A percentile compares a stretch with the other conserved stretches of the same genome.
phyloP scores from a whole-genome alignment of 2,888 invertebrate genomes.

The Volucella bombylans region DNA sequence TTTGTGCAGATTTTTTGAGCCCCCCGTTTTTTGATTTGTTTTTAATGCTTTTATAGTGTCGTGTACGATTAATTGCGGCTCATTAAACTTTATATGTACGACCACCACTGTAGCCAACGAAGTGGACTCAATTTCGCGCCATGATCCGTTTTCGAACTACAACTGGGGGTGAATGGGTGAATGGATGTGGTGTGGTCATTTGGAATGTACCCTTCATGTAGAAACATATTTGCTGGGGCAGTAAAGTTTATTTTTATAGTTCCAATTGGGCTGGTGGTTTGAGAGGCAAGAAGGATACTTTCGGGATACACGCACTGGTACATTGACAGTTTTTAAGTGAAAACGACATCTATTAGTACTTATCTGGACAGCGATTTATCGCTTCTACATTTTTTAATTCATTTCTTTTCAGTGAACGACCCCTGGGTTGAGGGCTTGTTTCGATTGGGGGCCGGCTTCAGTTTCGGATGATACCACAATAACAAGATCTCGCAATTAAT shows the following conservation, averaged over 20 bases:
- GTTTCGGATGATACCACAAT: conserved; percentile 61
- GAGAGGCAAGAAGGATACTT: conserved; percentile 44
- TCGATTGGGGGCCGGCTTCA: conserved; percentile 1
- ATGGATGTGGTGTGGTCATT: no score
- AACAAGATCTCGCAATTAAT: conserved; percentile 71
- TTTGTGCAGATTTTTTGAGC: conserved; percentile 10
- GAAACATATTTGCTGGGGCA: conserved; percentile 50
- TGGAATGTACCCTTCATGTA: background rate
- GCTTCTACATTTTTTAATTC: conserved; percentile 55
- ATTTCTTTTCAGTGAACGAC: background rate
- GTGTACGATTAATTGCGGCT: conserved; percentile 82
- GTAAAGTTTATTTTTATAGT: conserved; percentile 69
- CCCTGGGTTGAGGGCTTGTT: conserved; percentile 2
- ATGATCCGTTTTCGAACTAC: conserved; percentile 48
- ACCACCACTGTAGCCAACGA: conserved; percentile 36
- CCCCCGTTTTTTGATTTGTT: conserved; percentile 8
- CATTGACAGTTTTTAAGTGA: conserved; percentile 63
- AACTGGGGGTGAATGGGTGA: background rate
- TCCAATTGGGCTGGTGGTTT: conserved; percentile 5
- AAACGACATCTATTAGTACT: conserved; percentile 73
- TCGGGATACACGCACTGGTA: conserved; percentile 15
- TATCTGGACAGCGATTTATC: conserved; percentile 70
- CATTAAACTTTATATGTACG: conserved; percentile 82
- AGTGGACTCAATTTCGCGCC: conserved; percentile 30
- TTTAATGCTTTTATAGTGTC: conserved; percentile 78